phyloP scores from a whole-genome alignment of 2,113 vertebrate species.

The Picathartes gymnocephalus region DNA sequence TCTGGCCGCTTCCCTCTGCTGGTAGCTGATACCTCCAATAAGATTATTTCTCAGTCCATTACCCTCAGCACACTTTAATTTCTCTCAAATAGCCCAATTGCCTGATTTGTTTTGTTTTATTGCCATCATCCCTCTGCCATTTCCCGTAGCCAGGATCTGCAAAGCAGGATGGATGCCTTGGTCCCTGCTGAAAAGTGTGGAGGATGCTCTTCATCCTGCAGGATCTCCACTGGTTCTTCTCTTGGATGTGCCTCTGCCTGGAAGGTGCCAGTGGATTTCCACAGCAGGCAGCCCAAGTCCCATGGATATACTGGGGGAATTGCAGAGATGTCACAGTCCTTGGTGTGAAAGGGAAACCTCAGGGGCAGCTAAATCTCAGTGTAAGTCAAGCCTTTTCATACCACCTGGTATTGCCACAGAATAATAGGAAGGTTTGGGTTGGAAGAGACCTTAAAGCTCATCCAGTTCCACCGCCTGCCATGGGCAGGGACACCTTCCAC shows the following conservation, averaged over 20 bases:
- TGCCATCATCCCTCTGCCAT: not conserved
- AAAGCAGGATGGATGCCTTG: not conserved
- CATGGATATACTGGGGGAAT: not conserved
- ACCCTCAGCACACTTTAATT: not conserved
- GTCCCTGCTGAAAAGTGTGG: not conserved
- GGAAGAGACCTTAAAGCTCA: not conserved
- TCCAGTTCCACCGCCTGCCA: accelerated
- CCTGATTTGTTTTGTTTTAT: not conserved
- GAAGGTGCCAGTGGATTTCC: not conserved
- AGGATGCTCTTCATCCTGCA: not conserved
- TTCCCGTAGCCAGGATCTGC: not conserved
- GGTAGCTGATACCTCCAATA: not conserved
- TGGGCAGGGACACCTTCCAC: not conserved
- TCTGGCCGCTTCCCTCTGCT: not conserved
- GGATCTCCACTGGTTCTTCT: not conserved
- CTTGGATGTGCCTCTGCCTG: not conserved
- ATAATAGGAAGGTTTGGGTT: not conserved
- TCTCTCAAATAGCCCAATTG: not conserved
- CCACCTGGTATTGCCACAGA: not conserved
- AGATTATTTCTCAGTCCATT: not conserved
- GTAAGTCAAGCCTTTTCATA: not conserved
- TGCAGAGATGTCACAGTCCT: not conserved
- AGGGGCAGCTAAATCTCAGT: not conserved
- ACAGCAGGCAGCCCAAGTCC: not conserved
- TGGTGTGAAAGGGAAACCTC: not conserved